Conservation (phyloP, 2,888 invertebrate species). For the Luperina testacea region DNA sequence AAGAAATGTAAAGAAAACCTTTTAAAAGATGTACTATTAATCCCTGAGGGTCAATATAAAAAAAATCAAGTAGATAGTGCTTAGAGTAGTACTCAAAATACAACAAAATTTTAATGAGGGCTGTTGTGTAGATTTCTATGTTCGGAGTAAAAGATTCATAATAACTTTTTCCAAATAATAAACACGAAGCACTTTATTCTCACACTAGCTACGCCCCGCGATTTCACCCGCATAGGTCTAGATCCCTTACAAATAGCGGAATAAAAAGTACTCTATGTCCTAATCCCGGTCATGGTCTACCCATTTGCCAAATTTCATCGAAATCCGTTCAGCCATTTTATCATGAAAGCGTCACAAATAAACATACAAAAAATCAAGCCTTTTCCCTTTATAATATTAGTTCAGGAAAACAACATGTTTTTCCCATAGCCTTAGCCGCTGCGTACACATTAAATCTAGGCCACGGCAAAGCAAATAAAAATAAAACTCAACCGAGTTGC, state of each 20-base stretch:
- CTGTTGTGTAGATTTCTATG: not conserved
- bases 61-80: not conserved
- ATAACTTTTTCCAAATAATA: not conserved
- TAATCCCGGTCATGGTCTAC: not conserved
- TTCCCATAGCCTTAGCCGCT: slow-evolving; percentile 11
- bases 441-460: slow-evolving; percentile 46
- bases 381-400: not conserved
- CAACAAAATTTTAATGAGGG: not conserved
- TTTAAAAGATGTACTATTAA: slow-evolving; percentile 40
- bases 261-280: too few relatives aligned
- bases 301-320: not conserved
- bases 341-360: too few relatives aligned
- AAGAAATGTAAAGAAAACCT: slow-evolving; percentile 38
- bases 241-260: not conserved
- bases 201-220: not conserved
- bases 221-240: not conserved
- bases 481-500: slow-evolving; percentile 50
- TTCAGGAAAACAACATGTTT: slow-evolving; percentile 3
- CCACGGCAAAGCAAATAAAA: slow-evolving; percentile 50
- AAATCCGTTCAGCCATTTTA: not conserved
- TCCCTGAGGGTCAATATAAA: slow-evolving; percentile 22
- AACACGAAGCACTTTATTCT: not conserved
- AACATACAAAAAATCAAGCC: not conserved
- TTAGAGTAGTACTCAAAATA: not conserved
- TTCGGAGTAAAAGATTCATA: not conserved